phyloP scores from a whole-genome alignment of 2,113 vertebrate species.

The Thamnophis sirtalis region DNA sequence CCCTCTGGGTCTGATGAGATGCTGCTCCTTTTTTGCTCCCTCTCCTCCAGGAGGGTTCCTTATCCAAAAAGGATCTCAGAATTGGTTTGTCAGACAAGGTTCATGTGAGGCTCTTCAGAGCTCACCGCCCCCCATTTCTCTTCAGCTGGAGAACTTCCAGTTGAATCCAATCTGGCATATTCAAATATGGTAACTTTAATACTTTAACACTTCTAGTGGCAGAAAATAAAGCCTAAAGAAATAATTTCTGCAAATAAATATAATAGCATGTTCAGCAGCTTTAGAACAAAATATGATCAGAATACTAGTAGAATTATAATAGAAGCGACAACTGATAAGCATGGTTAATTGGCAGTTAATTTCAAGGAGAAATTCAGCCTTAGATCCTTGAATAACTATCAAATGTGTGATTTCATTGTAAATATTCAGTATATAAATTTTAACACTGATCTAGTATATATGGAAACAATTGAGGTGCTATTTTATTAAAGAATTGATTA shows the following conservation, averaged over 20 bases:
- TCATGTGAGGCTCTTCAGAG: too few relatives aligned
- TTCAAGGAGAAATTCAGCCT: not conserved
- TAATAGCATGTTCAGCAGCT: not conserved
- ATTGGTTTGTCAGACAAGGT: too few relatives aligned
- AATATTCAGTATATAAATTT: not conserved
- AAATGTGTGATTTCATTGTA: not conserved
- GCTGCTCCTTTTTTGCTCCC: too few relatives aligned
- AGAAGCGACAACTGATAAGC: not conserved
- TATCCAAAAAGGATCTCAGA: too few relatives aligned
- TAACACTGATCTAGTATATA: not conserved
- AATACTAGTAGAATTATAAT: not conserved
- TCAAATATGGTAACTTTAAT: not conserved
- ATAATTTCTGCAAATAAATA: not conserved
- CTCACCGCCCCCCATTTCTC: too few relatives aligned
- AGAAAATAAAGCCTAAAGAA: not conserved
- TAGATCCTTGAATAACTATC: not conserved
- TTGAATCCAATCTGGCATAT: not conserved
- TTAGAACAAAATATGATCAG: not conserved
- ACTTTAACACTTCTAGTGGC: not conserved
- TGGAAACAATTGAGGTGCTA: not conserved
- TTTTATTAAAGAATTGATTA: slow-evolving; percentile 1
- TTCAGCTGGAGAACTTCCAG: too few relatives aligned
- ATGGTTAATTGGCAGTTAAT: not conserved
- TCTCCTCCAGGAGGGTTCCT: too few relatives aligned
- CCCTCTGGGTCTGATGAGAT: too few relatives aligned